Percentiles rank a stretch among this genome's conserved stretches.
phyloP scores from a whole-genome alignment of 1,140 invertebrate genomes.

The Condylostylus longicornis region DNA sequence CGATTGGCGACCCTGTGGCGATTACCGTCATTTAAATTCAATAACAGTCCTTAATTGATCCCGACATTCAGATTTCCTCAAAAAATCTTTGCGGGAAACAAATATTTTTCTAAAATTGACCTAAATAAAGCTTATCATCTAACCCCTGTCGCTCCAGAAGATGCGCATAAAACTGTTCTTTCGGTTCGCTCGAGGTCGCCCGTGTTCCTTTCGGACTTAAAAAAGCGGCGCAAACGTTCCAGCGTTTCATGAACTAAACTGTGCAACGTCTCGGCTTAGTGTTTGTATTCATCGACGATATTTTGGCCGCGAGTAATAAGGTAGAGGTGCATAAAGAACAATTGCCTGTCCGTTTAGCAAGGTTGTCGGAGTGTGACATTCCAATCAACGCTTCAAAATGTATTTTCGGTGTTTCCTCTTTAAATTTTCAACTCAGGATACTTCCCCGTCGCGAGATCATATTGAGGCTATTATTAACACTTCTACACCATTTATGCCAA shows the following conservation, averaged over 20 bases:
- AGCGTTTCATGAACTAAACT: slow-evolving; percentile 33
- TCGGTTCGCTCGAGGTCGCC: slow-evolving; percentile 11
- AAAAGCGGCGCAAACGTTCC: slow-evolving; percentile 30
- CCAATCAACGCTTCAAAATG: no score
- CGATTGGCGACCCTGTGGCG: slow-evolving; percentile 26
- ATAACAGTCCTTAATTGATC: slow-evolving; percentile 32
- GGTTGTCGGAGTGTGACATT: no score
- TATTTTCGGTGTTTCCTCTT: no score
- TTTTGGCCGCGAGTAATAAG: slow-evolving; percentile 28
- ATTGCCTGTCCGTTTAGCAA: no score
- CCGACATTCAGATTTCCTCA: slow-evolving; percentile 34
- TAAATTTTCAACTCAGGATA: no score
- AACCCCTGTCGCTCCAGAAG: slow-evolving; percentile 22
- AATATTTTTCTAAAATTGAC: slow-evolving; percentile 33
- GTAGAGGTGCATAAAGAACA: slow-evolving; percentile 17
- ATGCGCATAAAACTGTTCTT: slow-evolving; percentile 28
- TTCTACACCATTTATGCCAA: no score
- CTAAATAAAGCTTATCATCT: slow-evolving; percentile 34
- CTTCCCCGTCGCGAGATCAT: no score
- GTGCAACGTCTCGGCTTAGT: slow-evolving; percentile 23
- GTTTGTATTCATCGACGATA: slow-evolving; percentile 36
- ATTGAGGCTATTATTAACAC: no score
- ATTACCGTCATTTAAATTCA: slow-evolving; percentile 32
- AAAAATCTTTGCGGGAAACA: no score
- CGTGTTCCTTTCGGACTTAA: slow-evolving; percentile 12